A percentile compares a stretch with the other conserved stretches of the same genome.
phyloP scores from a whole-genome alignment of 2,113 vertebrate species.

The Sterrhoptilus dennistouni region DNA sequence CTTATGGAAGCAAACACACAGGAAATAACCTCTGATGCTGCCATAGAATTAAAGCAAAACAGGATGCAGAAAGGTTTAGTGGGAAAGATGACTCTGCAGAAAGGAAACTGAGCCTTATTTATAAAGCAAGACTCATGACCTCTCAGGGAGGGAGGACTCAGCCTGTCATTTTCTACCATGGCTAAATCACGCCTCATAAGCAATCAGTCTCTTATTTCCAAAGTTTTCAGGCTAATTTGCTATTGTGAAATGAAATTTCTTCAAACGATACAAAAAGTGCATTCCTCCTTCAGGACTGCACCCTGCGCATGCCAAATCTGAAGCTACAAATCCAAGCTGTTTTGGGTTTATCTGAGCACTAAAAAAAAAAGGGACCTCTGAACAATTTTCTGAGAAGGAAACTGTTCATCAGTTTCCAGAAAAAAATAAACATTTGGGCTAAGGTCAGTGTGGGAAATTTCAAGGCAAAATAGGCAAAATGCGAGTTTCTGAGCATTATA shows the following conservation, averaged over 20 bases:
- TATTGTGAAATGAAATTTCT: slow-evolving; percentile 35
- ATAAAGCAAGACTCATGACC: slow-evolving; percentile 20
- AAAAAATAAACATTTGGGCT: background rate
- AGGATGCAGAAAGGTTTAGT: slow-evolving; percentile 26
- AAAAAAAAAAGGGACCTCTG: background rate
- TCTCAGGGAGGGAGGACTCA: background rate
- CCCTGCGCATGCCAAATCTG: slow-evolving; percentile 4
- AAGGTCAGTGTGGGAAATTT: slow-evolving; percentile 2
- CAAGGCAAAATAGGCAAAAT: slow-evolving; percentile 9
- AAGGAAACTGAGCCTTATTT: slow-evolving; percentile 42
- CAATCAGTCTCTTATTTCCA: slow-evolving; percentile 4
- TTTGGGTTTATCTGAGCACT: background rate
- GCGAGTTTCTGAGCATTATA: background rate
- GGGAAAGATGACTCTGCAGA: slow-evolving; percentile 55
- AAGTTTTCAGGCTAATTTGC: slow-evolving; percentile 10
- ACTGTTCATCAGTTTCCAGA: background rate
- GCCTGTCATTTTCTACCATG: background rate
- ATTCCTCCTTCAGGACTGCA: slow-evolving; percentile 8
- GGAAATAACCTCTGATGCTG: background rate
- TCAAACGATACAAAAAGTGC: background rate
- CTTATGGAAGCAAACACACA: background rate
- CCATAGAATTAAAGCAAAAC: slow-evolving; percentile 25
- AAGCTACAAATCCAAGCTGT: slow-evolving; percentile 36
- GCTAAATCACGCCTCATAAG: background rate
- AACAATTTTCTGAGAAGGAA: background rate